Base-by-base conservation (phyloP, 1,140 invertebrate species). In the Nasonia vitripennis region DNA sequence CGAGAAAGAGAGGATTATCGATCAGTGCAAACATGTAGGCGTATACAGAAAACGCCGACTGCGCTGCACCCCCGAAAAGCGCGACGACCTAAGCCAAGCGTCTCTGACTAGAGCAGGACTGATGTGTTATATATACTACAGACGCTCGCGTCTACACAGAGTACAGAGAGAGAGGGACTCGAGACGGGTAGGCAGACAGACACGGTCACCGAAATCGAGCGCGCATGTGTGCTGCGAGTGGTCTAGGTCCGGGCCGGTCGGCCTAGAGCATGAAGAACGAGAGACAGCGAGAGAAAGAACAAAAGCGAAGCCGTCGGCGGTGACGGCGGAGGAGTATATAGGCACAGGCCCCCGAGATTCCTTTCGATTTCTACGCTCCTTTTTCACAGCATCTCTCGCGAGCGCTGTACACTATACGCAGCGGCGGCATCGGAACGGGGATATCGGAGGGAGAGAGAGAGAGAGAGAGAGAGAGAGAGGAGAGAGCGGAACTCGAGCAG, bases 321-420 rank as follows among this genome's bases (percentile, higher is more conserved):
- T 37, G 70, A 20, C 74, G 7, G 31, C 1, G 31, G 23, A 71
- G 31, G 68, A 71, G 68, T 27, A 75, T 37, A 5, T 11, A 45
- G 41, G 41, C 9, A 74, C 37, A 80, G 67, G 73, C 73, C 23
- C n/a, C 79, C 41, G 41, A 75, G 73, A 86, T 86, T 86, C 84
- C 79, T 86, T 86, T 85, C 84, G 84, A 85, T 85, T 85, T 86
- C 84, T 70, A 51, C 79, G 79, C 84, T 86, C 74, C 62, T 85
- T 85, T 86, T 86, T 81, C 71, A 27, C 68, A 34, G 27, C 23
- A 71, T 78, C 68, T 74, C 51, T 45, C 70, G 5, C 10, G 31
- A 27, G 27, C 27, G 27, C 27, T 27, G 27, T 27, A 27, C 27
- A 27, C 55, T 79, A 45, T 48, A 55, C 20, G 37, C 68, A 55